Percentiles rank a stretch among this genome's conserved stretches.
These are phyloP conservation scores for Gymnoscopelus microlampas DNA, from an alignment of 2,797 vertebrate species.

Conservation along the genomic window DNA sequence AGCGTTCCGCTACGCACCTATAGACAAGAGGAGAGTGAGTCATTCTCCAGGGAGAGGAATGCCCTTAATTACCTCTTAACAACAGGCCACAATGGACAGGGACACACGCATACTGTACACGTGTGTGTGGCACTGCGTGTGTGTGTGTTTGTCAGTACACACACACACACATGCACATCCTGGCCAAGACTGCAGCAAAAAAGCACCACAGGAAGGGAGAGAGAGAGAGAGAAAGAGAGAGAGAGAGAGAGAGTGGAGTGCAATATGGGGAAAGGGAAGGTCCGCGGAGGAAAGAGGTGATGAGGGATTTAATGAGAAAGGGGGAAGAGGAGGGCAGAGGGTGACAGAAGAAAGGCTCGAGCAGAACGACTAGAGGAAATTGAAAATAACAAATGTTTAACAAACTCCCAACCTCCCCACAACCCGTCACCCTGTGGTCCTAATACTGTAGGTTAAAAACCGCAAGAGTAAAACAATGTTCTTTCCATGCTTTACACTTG, in stretches of 20 bases:
- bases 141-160: too few relatives aligned
- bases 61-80: slow-evolving; percentile 64
- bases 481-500: too few relatives aligned
- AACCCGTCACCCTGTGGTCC: too few relatives aligned
- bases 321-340: neutral
- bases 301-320: neutral
- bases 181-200: slow-evolving; percentile 64
- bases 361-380: slow-evolving; percentile 9
- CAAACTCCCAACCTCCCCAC: too few relatives aligned
- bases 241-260: neutral
- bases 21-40: slow-evolving; percentile 40
- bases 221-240: neutral
- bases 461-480: too few relatives aligned
- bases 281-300: neutral
- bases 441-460: too few relatives aligned
- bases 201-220: neutral
- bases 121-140: too few relatives aligned
- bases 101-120: neutral
- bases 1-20: too few relatives aligned
- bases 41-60: slow-evolving; percentile 48
- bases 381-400: neutral
- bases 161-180: neutral
- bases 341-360: neutral
- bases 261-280: neutral
- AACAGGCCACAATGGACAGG: slow-evolving; percentile 26